Evolutionary conservation across 2,797 vertebrate species (phyloP), one percentile per base, ranked within the genome.

Genomic region (Pangasius larnaudii): DNA sequence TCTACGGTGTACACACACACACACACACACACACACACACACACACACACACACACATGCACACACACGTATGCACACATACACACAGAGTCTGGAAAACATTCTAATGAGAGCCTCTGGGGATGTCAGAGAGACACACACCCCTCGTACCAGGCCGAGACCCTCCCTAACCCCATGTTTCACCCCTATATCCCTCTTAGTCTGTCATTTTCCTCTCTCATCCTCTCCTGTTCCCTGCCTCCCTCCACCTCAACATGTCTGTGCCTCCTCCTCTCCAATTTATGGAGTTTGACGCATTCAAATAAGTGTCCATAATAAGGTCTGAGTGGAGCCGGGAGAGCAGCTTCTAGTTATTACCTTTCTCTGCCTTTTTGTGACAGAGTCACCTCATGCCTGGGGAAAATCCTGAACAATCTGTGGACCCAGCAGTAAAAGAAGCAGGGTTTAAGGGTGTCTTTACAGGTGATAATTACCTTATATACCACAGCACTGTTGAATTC

Each of bases 61-160:
- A 82, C 86, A 87, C 86, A 87, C 53, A 83, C 69, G 67, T 22
- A 71, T 51, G 79, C 63, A 86, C 85, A 81, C 65, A 85, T 30
- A 74, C 59, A 78, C 83, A 65, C 61, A 69, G n/a, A 89, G 88
- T 89, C 88, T 89, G 86, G 85, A 84, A 89, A 90, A 90, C 88
- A 90, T 90, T 87, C 85, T 91, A 90, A 90, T 89, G 86, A 92
- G 89, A 91, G 87, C 88, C 92, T 89, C 89, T 88, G 86, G 90
- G 87, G 89, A 88, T 90, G 88, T 88, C 90, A 91, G 75, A 93
- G 91, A 51, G 63, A 81, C 77, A 91, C 89, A 90, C 59, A 58
- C 69, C 51, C 69, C 36, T 85, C 51, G 56, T 78, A 58, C 67
- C 2, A 2, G 83, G 58, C 63, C 49, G 33, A 82, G 67, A 81